phyloP scores from a whole-genome alignment of 2,797 vertebrate genomes.

The Mus minutoides region DNA sequence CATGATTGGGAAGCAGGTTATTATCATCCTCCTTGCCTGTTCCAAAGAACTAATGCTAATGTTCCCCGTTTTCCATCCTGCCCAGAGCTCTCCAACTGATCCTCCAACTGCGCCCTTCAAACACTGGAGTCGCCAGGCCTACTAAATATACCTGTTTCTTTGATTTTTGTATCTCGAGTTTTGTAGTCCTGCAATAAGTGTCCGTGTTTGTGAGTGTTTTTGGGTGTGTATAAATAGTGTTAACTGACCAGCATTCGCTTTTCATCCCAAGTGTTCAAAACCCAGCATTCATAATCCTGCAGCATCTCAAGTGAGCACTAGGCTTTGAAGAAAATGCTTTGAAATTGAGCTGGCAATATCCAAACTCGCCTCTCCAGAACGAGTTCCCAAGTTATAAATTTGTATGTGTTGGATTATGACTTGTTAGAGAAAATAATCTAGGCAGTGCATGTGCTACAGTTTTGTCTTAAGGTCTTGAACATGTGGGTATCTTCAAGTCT shows the following conservation, averaged over 20 bases:
- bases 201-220: not conserved
- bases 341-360: not conserved
- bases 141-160: not conserved
- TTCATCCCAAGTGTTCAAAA: constrained; percentile 42
- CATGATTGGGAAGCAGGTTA: not conserved
- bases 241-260: not conserved
- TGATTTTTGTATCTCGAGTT: not conserved
- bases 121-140: not conserved
- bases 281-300: not conserved
- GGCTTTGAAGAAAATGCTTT: constrained; percentile 52
- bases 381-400: constrained; percentile 29
- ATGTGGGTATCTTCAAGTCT: not conserved
- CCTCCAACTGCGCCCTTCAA: not conserved
- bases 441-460: not conserved
- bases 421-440: not conserved
- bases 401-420: not conserved
- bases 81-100: not conserved
- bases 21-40: not conserved
- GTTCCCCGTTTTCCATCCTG: not conserved
- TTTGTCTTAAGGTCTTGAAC: not conserved
- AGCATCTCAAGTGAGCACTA: not conserved
- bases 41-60: constrained; percentile 1
- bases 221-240: not conserved
- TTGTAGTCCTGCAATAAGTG: not conserved
- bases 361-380: not conserved